Conservation (phyloP, 2,888 invertebrate species). For the Drosophila prolongata region DNA sequence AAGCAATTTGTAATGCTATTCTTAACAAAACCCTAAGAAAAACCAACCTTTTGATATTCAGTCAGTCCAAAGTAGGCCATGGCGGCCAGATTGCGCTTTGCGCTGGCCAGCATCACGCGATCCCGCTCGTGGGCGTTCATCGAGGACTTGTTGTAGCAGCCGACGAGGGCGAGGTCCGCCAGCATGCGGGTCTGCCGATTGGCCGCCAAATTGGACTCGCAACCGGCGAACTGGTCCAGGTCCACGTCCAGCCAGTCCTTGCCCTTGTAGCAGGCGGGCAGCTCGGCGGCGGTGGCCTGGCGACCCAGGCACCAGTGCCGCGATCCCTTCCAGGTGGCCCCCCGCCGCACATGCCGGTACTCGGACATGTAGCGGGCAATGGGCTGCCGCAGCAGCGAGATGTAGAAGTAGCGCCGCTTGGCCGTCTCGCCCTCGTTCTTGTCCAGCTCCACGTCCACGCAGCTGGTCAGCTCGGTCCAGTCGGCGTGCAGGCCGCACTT, state of each 20-base stretch:
- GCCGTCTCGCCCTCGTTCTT: conserved; percentile 93
- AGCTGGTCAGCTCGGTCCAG: conserved; percentile 97
- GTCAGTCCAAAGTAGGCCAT: conserved; percentile 99
- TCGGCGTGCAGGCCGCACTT: conserved; percentile 99
- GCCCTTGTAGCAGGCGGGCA: conserved; percentile 91
- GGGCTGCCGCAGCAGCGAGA: conserved; percentile 97
- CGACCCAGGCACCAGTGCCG: conserved; percentile 90
- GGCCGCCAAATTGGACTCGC: conserved; percentile 96
- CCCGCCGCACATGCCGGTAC: conserved; percentile 97
- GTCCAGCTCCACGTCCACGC: conserved; percentile 96
- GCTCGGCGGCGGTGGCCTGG: conserved; percentile 91
- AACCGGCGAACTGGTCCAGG: conserved; percentile 95
- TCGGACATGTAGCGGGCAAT: conserved; percentile 97
- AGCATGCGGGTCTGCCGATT: conserved; percentile 99
- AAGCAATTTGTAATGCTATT: not conserved
- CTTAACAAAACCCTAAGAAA: rapidly evolving
- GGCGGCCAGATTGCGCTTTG: conserved; percentile 96
- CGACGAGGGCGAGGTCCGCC: conserved; percentile 96
- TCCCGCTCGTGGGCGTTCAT: conserved; percentile 91
- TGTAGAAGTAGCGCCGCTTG: conserved; percentile 96
- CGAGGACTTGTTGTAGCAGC: conserved; percentile 95
- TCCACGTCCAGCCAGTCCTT: conserved; percentile 95
- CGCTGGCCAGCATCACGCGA: conserved; percentile 95
- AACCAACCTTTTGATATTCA: conserved; percentile 93
- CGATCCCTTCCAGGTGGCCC: conserved; percentile 97